These are phyloP conservation scores for Picus viridis DNA, from an alignment of 2,797 vertebrate species.

Conservation along the genomic window DNA sequence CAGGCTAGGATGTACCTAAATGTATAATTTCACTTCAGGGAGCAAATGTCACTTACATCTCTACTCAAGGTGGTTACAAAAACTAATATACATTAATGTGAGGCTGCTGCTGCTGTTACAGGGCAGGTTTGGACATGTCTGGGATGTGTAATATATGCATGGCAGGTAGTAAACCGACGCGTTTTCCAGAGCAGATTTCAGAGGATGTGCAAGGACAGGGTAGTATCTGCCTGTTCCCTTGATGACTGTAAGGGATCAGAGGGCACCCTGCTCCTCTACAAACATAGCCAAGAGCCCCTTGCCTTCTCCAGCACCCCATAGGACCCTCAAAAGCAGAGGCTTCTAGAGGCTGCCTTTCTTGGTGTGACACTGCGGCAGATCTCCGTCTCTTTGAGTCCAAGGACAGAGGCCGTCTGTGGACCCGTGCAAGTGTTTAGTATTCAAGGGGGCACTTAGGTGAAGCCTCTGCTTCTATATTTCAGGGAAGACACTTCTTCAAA, in stretches of 20 bases:
- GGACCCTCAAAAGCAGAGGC: not conserved
- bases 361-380: rapidly evolving
- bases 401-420: rapidly evolving
- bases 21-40: constrained; percentile 2
- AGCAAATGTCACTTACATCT: not conserved
- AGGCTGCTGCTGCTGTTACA: not conserved
- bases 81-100: constrained; percentile 7
- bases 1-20: not conserved
- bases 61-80: not conserved
- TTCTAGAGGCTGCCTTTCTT: not conserved
- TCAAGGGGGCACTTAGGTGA: not conserved
- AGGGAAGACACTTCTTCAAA: not conserved
- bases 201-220: not conserved
- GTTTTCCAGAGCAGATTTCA: rapidly evolving
- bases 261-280: not conserved
- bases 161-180: not conserved
- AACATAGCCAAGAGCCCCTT: rapidly evolving
- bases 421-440: not conserved
- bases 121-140: not conserved
- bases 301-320: not conserved
- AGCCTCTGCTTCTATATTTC: not conserved
- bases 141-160: not conserved
- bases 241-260: rapidly evolving
- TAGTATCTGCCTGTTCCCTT: rapidly evolving
- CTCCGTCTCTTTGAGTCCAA: not conserved